Base-by-base conservation (phyloP, 2,113 vertebrate genomes). In the Ciconia stormi region DNA sequence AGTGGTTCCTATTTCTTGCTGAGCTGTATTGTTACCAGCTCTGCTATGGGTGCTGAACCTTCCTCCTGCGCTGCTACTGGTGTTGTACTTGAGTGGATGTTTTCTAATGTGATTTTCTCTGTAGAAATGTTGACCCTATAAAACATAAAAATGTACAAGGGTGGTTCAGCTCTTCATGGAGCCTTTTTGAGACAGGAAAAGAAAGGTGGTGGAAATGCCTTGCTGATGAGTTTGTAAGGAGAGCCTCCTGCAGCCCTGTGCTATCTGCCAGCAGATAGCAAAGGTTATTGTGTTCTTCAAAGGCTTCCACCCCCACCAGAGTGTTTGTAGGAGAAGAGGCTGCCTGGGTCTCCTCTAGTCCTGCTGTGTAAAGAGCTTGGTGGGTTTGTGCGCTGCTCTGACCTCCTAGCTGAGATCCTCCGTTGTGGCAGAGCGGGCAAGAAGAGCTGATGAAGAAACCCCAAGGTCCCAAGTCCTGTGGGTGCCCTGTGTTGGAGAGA, bases 351-450 rank as follows among this genome's bases (percentile, higher is more conserved):
- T 50, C 10, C 67, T 53, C 19, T 20, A 25, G 29, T 10, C 42
- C 50, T 7, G 49, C 30, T 3, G 16, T 0, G 32, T 6, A 5
- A 16, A 29, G 11, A 16, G 34, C 80, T 40, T 0, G 5, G 4
- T 2, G 40, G 4, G 11, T 29, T 11, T 16, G n/a, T 7, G 47
- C 7, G 0, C 50, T 9, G 58, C 72, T 9, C 67, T 2, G 34
- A 8, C 5, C 53, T 62, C 21, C 9, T 4, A 1, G 4, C 5
- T 5, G 2, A 7, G 15, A 7, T 12, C 25, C 11, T 11, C 8
- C 0, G 1, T 9, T 4, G 7, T 1, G n/a, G 61, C 77, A 21
- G 3, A 30, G 40, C 0, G 2, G 7, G 2, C 12, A 5, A 22
- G 23, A 6, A 4, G n/a, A 32, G 19, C 22, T 8, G 59, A 6